phyloP scores from a whole-genome alignment of 64 coral and sea anemone species.

The Dendronephthya gigantea region DNA sequence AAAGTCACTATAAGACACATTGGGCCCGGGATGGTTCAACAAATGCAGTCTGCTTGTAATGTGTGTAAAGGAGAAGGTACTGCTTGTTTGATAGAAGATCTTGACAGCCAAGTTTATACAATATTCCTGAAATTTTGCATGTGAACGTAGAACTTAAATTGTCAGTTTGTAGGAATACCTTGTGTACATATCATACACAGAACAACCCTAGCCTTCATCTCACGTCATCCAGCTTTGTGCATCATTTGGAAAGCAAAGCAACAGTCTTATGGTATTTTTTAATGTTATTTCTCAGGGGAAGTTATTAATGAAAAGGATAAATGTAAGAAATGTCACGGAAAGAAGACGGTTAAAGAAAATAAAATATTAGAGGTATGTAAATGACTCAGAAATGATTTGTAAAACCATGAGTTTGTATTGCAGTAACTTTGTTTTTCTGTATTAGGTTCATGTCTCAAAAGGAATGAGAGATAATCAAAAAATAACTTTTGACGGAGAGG shows the following conservation, averaged over 20 bases:
- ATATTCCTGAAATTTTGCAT: no score
- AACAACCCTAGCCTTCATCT: no score
- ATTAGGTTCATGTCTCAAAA: slow-evolving; percentile 91
- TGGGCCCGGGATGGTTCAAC: slow-evolving; percentile 96
- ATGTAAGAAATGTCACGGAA: slow-evolving; percentile 98
- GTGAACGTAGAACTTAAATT: no score
- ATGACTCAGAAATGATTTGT: background rate
- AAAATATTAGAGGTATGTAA: slow-evolving; percentile 84
- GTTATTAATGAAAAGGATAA: slow-evolving; percentile 95
- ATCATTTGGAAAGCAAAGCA: no score
- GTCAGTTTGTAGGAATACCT: no score
- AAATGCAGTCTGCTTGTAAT: slow-evolving; percentile 83
- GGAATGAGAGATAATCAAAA: slow-evolving; percentile 97
- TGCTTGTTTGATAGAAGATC: no score
- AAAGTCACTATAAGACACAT: slow-evolving; percentile 64
- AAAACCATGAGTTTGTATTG: no score
- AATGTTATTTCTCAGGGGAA: slow-evolving; percentile 50
- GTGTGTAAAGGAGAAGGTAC: slow-evolving; percentile 82
- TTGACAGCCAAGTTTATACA: no score
- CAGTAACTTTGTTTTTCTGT: background rate
- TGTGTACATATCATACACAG: no score
- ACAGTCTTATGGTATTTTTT: background rate
- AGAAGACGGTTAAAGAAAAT: slow-evolving; percentile 90
- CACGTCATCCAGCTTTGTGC: no score
- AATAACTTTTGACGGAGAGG: slow-evolving; percentile 86